Percentiles rank a stretch among this genome's conserved stretches.
phyloP scores from a whole-genome alignment of 2,888 invertebrate species.

The Seira musarum region DNA sequence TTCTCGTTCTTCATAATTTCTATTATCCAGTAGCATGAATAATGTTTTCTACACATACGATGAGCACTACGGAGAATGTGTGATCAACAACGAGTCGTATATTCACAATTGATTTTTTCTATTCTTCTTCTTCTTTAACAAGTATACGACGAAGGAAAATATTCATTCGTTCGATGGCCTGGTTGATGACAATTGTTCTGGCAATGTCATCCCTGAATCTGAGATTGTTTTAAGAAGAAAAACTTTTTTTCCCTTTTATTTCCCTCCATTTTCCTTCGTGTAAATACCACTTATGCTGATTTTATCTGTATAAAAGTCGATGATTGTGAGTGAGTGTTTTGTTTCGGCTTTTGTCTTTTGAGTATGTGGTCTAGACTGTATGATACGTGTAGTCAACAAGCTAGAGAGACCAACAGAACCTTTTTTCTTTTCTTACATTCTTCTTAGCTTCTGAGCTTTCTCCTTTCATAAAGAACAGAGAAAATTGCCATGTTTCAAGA shows the following conservation, averaged over 20 bases:
- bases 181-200: not conserved
- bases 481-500: not conserved
- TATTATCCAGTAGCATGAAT: not conserved
- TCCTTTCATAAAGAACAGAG: conserved; percentile 27
- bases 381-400: not conserved
- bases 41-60: not conserved
- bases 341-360: not conserved
- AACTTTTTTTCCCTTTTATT: not conserved
- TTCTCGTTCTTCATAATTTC: too few relatives aligned
- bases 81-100: not conserved
- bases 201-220: not conserved
- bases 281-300: not conserved
- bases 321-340: not conserved
- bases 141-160: not conserved
- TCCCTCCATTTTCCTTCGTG: not conserved
- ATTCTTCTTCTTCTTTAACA: not conserved
- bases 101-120: not conserved
- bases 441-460: too few relatives aligned
- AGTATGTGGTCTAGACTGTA: not conserved
- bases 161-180: too few relatives aligned
- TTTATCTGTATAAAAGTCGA: not conserved
- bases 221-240: not conserved
- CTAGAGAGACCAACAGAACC: too few relatives aligned
- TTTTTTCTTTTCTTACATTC: not conserved
- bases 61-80: not conserved